Evolutionary conservation across 2,797 vertebrate genomes (phyloP).

Genomic region (Dromococcyx pavoninus): DNA sequence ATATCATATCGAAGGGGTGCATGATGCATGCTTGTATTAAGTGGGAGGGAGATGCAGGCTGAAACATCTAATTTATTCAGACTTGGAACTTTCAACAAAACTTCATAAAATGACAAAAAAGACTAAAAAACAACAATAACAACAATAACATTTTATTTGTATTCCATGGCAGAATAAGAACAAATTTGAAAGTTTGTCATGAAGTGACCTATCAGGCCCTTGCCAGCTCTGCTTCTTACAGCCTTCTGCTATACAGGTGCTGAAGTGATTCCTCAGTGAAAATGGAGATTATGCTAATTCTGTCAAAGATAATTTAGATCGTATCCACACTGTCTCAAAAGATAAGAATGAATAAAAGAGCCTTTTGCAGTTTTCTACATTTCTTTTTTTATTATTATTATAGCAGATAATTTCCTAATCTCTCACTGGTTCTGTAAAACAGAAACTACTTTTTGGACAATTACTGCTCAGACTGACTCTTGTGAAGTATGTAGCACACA

Average conservation of each 20-base stretch:
- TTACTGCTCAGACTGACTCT: neutral
- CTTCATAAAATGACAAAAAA: neutral
- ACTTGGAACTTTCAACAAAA: neutral
- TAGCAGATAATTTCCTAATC: slow-evolving; percentile 10
- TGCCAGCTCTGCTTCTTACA: neutral
- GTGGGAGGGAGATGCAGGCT: neutral
- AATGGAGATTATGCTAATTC: neutral
- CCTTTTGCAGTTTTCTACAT: neutral
- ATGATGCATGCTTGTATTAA: too few relatives aligned
- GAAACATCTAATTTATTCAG: neutral
- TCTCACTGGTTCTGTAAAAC: slow-evolving; percentile 20
- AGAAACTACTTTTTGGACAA: slow-evolving; percentile 35
- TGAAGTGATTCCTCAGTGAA: neutral
- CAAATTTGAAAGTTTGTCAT: neutral
- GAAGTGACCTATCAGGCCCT: neutral
- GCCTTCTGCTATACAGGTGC: neutral
- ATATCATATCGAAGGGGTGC: too few relatives aligned
- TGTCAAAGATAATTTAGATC: neutral
- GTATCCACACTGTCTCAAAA: neutral
- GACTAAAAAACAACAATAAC: neutral
- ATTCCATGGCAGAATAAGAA: neutral
- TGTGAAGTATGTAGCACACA: neutral
- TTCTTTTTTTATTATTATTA: neutral
- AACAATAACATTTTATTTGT: neutral
- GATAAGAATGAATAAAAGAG: neutral